Conservation (phyloP, 2,888 invertebrate genomes). For the Taenaris catops region DNA sequence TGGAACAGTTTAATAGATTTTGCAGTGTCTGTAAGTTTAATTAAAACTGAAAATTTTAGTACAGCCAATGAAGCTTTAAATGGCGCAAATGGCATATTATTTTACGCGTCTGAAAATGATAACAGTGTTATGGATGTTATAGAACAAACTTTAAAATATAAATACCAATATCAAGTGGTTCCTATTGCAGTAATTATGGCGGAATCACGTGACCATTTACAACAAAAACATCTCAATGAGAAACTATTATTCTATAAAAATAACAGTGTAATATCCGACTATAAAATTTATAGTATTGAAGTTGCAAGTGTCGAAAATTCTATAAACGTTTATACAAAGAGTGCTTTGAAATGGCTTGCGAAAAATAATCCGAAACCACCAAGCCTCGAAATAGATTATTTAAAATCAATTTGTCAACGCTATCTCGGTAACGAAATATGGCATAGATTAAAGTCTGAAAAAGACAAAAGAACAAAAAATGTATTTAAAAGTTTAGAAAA, state of each 20-base stretch:
- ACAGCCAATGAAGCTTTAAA: conserved; percentile 50
- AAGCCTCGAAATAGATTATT: conserved; percentile 77
- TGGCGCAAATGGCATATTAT: conserved; percentile 61
- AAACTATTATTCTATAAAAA: conserved; percentile 39
- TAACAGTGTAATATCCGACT: conserved; percentile 49
- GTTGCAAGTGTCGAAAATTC: conserved; percentile 42
- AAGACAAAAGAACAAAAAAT: conserved; percentile 50
- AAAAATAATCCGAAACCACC: conserved; percentile 68
- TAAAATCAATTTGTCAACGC: conserved; percentile 75
- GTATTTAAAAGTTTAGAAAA: conserved; percentile 78
- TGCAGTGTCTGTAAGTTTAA: conserved; percentile 62
- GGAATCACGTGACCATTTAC: conserved; percentile 29
- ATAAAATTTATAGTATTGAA: conserved; percentile 50
- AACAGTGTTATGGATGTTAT: conserved; percentile 38
- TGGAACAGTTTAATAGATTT: conserved; percentile 73
- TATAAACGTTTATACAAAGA: conserved; percentile 48
- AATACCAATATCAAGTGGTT: conserved; percentile 58
- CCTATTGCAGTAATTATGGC: conserved; percentile 60
- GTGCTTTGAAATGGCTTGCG: conserved; percentile 70
- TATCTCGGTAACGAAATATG: conserved; percentile 82
- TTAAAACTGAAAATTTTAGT: conserved; percentile 33
- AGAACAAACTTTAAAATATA: conserved; percentile 46
- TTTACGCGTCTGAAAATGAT: conserved; percentile 53
- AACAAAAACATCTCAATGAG: conserved; percentile 36
- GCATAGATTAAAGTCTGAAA: conserved; percentile 67